Evolutionary conservation across 2,888 invertebrate genomes (phyloP).

Genomic region (Lithophane ornitopus): DNA sequence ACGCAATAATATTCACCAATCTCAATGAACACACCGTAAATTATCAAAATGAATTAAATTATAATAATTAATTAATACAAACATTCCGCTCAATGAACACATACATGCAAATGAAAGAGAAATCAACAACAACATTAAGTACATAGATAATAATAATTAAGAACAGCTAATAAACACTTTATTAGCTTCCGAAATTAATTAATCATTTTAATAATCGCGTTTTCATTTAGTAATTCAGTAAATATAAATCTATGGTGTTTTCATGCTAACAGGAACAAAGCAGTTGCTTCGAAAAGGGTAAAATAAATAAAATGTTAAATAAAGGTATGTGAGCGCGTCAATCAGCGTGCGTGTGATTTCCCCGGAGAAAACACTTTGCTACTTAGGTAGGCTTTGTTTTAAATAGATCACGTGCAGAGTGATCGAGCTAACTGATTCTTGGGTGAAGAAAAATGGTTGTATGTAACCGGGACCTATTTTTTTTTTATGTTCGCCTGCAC

Average conservation of each 20-base stretch:
- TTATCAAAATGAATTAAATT: conserved; percentile 42
- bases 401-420: conserved; percentile 21
- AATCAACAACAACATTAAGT: conserved; percentile 1
- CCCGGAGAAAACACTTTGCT: conserved; percentile 39
- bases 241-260: conserved; percentile 39
- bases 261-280: conserved; percentile 48
- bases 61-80: conserved; percentile 24
- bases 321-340: conserved; percentile 49
- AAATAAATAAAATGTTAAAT: conserved; percentile 59
- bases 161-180: background rate
- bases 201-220: background rate
- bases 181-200: conserved; percentile 11
- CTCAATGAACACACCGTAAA: conserved; percentile 7
- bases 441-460: background rate
- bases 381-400: conserved; percentile 29
- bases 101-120: conserved; percentile 28
- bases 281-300: conserved; percentile 43
- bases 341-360: conserved; percentile 63
- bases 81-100: conserved; percentile 34
- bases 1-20: background rate
- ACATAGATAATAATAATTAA: background rate
- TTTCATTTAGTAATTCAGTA: conserved; percentile 37
- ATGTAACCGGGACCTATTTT: background rate
- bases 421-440: conserved; percentile 16
- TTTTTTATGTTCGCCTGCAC: too few species aligned